phyloP scores from a whole-genome alignment of 2,113 vertebrate genomes.

The Lampris megalopsis region DNA sequence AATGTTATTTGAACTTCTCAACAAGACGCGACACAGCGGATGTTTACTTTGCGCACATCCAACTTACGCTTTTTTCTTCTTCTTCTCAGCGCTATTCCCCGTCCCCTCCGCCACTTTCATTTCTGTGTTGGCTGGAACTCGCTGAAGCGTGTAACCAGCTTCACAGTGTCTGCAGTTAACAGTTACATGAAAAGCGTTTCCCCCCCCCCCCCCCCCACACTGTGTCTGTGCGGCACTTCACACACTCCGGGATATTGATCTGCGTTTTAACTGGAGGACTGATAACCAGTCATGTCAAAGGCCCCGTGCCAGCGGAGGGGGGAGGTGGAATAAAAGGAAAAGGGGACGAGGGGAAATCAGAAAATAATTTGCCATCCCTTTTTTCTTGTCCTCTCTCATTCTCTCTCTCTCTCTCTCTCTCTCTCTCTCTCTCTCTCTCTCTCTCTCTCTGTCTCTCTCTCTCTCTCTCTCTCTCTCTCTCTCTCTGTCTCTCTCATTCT shows the following conservation, averaged over 20 bases:
- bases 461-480: no score
- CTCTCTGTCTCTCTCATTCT: no score
- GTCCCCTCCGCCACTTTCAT: neutral
- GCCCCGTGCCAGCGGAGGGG: slow-evolving; percentile 26
- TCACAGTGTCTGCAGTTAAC: slow-evolving; percentile 26
- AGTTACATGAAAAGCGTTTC: slow-evolving; percentile 32
- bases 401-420: slow-evolving; percentile 22
- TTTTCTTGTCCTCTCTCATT: slow-evolving; percentile 17
- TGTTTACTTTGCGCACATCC: neutral
- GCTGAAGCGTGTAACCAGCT: neutral
- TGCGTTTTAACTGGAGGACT: slow-evolving; percentile 29
- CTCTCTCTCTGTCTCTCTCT: no score
- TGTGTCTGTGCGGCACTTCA: slow-evolving; percentile 35
- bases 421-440: slow-evolving; percentile 13
- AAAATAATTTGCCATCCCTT: slow-evolving; percentile 50
- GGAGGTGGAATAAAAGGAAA: slow-evolving; percentile 20
- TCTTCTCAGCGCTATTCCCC: neutral
- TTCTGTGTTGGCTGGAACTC: neutral
- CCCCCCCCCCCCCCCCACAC: neutral
- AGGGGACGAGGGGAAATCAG: slow-evolving; percentile 28
- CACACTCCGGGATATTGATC: slow-evolving; percentile 46
- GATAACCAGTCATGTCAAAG: slow-evolving; percentile 24
- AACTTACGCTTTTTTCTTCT: neutral
- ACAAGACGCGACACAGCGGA: neutral
- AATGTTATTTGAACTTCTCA: neutral